Conservation (phyloP, 2,113 vertebrate genomes). For the Chaetodon auriga region DNA sequence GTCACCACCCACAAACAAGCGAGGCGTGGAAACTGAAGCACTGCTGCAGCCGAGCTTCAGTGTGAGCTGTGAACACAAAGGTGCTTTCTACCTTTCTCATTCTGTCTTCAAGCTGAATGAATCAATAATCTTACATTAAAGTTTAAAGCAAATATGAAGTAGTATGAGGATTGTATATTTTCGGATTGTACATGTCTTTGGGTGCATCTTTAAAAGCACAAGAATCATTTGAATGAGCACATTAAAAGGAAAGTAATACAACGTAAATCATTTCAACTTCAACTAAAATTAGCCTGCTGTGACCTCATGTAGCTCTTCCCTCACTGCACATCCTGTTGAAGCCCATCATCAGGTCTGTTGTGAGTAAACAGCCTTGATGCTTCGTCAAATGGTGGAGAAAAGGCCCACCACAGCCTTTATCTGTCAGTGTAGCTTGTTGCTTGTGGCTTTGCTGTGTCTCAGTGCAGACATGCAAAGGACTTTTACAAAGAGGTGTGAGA, state of each 20-base stretch:
- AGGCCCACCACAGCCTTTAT: background rate
- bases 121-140: background rate
- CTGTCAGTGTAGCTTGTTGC: background rate
- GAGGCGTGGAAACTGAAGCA: conserved; percentile 43
- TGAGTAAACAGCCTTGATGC: background rate
- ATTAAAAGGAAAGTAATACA: background rate
- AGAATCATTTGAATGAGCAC: background rate
- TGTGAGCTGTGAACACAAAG: background rate
- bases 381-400: background rate
- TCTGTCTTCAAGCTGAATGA: background rate
- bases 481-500: background rate
- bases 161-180: background rate
- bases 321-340: conserved; percentile 12
- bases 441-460: background rate
- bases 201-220: background rate
- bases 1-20: background rate
- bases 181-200: background rate
- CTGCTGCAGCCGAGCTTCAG: conserved; percentile 25
- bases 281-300: background rate
- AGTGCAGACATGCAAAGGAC: background rate
- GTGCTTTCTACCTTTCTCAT: background rate
- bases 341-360: background rate
- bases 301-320: background rate
- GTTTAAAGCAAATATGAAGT: background rate
- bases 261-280: background rate